phyloP scores from a whole-genome alignment of 2,113 vertebrate genomes.

The Emydocephalus ijimae region DNA sequence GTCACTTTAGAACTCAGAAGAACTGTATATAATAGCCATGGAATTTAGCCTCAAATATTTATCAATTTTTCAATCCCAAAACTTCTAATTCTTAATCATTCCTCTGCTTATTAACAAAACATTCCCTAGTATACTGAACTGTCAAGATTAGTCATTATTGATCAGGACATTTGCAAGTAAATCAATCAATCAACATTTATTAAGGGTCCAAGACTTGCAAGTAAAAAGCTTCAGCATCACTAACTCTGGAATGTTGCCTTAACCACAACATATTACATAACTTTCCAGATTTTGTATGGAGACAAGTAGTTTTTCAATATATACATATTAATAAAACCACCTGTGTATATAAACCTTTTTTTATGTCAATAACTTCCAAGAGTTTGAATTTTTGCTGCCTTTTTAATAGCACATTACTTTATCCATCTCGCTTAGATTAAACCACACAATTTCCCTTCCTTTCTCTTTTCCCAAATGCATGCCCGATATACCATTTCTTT shows the following conservation, averaged over 20 bases:
- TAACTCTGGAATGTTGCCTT: not conserved
- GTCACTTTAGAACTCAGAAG: slow-evolving; percentile 35
- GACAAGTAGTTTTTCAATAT: slow-evolving; percentile 4
- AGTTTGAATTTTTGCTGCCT: not conserved
- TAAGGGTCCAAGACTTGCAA: not conserved
- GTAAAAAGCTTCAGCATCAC: not conserved
- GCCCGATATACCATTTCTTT: not conserved
- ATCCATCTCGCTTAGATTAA: not conserved
- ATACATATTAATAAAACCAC: rapidly evolving
- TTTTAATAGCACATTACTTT: not conserved
- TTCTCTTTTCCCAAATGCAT: not conserved
- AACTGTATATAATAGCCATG: not conserved
- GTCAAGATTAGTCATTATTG: not conserved
- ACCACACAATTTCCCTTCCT: not conserved
- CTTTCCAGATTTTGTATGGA: not conserved
- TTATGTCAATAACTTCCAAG: not conserved
- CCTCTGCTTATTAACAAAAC: not conserved
- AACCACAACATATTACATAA: not conserved
- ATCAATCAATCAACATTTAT: not conserved
- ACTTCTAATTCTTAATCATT: not conserved
- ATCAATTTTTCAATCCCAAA: slow-evolving; percentile 28
- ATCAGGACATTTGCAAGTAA: not conserved
- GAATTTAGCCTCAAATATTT: not conserved
- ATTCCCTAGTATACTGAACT: not conserved
- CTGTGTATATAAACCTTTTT: slow-evolving; percentile 29